phyloP scores from a whole-genome alignment of 53 echinoderm and acorn worm species.

The Stichopus horrens region DNA sequence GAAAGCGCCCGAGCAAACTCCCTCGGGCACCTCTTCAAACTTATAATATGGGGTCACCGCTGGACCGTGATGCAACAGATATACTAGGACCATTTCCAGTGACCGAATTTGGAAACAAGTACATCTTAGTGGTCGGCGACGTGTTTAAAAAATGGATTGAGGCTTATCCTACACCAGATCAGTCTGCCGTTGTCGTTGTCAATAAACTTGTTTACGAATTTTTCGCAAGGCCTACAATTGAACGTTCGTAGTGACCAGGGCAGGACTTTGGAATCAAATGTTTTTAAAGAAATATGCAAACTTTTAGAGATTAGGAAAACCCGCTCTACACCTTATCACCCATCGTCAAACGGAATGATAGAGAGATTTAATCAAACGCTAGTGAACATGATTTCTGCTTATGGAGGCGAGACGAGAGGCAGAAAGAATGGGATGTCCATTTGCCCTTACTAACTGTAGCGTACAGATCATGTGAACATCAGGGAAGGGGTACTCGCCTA shows the following conservation, averaged over 20 bases:
- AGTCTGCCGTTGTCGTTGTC: constrained; percentile 41
- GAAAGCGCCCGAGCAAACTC: constrained; percentile 52
- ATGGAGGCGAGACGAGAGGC: constrained; percentile 57
- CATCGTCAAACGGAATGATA: constrained; percentile 61
- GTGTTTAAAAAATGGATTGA: constrained; percentile 69
- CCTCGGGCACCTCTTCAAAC: constrained; percentile 56
- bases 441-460: constrained; percentile 69
- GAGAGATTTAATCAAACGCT: constrained; percentile 65
- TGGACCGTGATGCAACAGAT: constrained; percentile 69
- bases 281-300: constrained; percentile 60
- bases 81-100: constrained; percentile 69
- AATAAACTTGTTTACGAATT: constrained; percentile 54
- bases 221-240: constrained; percentile 46
- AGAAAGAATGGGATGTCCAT: constrained; percentile 60
- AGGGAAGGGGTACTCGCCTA: constrained; percentile 57
- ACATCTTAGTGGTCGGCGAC: constrained; percentile 61
- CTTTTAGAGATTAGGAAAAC: constrained; percentile 65
- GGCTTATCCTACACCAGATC: constrained; percentile 67
- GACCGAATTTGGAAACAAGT: constrained; percentile 56
- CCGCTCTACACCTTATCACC: constrained; percentile 62
- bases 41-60: constrained; percentile 56
- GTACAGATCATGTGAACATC: constrained; percentile 55
- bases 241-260: constrained; percentile 75
- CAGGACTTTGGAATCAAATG: constrained; percentile 58
- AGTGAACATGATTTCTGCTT: constrained; percentile 54